Evolutionary conservation across 1,140 invertebrate species (phyloP), one percentile per base, ranked within the genome.

Genomic region (Diploscapter pachys): DNA sequence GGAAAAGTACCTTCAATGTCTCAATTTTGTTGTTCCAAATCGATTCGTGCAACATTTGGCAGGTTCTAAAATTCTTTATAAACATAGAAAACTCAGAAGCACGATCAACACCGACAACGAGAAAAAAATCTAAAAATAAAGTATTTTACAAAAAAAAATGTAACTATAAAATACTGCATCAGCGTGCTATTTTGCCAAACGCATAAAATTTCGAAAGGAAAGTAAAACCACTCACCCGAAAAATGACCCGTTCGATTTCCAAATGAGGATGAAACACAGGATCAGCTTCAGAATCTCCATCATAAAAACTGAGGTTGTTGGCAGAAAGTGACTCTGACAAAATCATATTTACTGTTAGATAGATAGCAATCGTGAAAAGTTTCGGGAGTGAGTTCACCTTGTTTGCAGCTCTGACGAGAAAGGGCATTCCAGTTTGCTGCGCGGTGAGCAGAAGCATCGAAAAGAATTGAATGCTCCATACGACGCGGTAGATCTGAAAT

Each of bases 291-390:
- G 3, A 3, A 71, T 55, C 67, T 71, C 63, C 68, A 76, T 76
- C 52, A 67, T 63, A 49, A 71, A 76, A 8, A 71, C 67, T 5
- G 59, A 72, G n/a, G 67, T 76, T 11, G 67, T 63, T n/a, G 69
- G 51, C 4, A 76, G 31, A 53, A 76, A 76, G 13, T 63, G 61
- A 54, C 54, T 72, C 61, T 72, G 71, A 63, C n/a, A 63, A 54
- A 13, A 31, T 31, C 31, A 1, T n/a, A n/a, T 31, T 31, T 31
- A 31, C 2, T 13, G 11, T 13, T 11, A 11, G 13, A 59, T 11
- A 11, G 11, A 59, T 11, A 11, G 11, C 11, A 59, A 59, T 59
- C 51, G 2, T 9, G 63, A 6, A 50, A 64, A 64, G 63, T 48
- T 64, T 6, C 31, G 31, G 8, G 5, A 2, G 5, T 6, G 3